Evolutionary conservation across 2,113 vertebrate genomes (phyloP).

Genomic region (Percopsis transmontana): DNA sequence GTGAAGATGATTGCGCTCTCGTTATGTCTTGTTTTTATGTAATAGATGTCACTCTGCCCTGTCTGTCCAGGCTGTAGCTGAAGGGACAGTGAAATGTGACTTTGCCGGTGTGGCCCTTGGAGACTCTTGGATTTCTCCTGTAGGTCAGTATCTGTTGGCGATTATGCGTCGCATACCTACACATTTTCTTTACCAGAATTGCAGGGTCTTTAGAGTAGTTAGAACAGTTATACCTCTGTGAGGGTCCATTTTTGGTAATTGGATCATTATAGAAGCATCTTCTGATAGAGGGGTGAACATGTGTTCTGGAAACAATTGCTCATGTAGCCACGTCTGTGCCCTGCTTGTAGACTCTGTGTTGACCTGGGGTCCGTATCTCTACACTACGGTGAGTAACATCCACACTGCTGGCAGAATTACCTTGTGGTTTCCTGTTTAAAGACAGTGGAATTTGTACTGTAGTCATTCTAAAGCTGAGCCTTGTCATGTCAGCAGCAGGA

Average conservation of each 20-base stretch:
- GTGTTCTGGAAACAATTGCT: not conserved
- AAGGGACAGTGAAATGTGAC: constrained; percentile 84
- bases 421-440: too few relatives aligned
- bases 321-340: constrained; percentile 22
- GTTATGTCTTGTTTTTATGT: not conserved
- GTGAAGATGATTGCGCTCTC: too few relatives aligned
- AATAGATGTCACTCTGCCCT: not conserved
- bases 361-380: constrained; percentile 95
- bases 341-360: constrained; percentile 88
- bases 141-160: constrained; percentile 82
- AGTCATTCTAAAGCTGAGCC: too few relatives aligned
- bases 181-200: too few relatives aligned
- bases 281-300: too few relatives aligned
- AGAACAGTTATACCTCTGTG: too few relatives aligned
- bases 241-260: too few relatives aligned
- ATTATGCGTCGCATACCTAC: not conserved
- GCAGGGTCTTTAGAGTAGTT: too few relatives aligned
- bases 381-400: constrained; percentile 86
- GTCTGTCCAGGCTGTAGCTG: constrained; percentile 78
- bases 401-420: too few relatives aligned
- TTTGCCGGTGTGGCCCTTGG: constrained; percentile 92
- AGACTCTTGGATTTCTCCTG: constrained; percentile 96
- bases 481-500: too few relatives aligned
- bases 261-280: too few relatives aligned
- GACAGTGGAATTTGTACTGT: too few relatives aligned